Base-by-base conservation (phyloP, 2,888 invertebrate species). In the Patella depressa region DNA sequence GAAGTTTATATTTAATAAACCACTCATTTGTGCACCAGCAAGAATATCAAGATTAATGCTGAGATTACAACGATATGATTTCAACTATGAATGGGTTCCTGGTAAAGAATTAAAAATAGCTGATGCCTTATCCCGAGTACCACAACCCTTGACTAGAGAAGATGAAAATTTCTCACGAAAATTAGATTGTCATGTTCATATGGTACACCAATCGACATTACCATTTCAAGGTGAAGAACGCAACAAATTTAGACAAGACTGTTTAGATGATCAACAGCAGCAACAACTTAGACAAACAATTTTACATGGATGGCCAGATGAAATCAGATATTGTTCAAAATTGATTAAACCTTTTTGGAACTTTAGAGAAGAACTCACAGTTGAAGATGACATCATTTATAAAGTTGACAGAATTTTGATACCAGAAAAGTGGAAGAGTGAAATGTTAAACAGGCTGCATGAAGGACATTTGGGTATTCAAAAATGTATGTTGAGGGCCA, bases 101-200 rank as follows among this genome's bases (percentile, higher is more conserved):
- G 74, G 74, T 24, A 74, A 74, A 54, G 17, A n/a, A 74, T 54
- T 74, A 5, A 53, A 53, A 17, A 74, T 57, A 29, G 57, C 59
- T 14, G 59, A 54, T 11, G n/a, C 74, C 9, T 24, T 57, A 57
- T 29, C 29, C n/a, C 14, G 55, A 11, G 55, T 59, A 57, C 59
- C 74, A 14, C 19, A 74, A n/a, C 55, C 57, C 2, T 59, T 11
- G 24, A 74, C 14, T 15, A 24, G 24, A 15, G 74, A 29, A 29
- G 74, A 57, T 34, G 15, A 15, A 55, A 14, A 7, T 19, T 29
- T 74, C 5, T 29, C 15, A 53, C 12, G n/a, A 74, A 15, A 74
- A 59, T 17, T 74, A 12, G 17, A 34, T 14, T 53, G 17, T 53
- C 54, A 73, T 73, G 45, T 73, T 15, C 73, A 73, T 14, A 73